Evolutionary conservation across 2,113 vertebrate species (phyloP).

Genomic region (Mungos mungo): DNA sequence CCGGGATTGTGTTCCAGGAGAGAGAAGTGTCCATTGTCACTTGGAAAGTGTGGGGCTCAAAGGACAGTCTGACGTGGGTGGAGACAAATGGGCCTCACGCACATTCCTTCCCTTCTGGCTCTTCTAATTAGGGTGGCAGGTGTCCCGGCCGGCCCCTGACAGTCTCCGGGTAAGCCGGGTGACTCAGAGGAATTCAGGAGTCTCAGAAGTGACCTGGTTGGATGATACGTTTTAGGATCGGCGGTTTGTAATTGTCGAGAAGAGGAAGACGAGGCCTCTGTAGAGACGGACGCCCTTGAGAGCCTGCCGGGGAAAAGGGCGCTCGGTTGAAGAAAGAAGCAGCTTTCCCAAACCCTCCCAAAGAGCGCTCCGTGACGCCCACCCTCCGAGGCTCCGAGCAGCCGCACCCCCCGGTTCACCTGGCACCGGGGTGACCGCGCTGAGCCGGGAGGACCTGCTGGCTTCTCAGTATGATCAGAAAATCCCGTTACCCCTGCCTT

Average conservation of each 20-base stretch:
- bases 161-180: background rate
- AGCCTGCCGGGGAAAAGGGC: background rate
- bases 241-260: background rate
- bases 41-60: background rate
- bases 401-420: background rate
- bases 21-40: background rate
- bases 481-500: background rate
- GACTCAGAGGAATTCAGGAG: background rate
- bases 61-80: background rate
- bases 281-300: too few relatives aligned
- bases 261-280: background rate
- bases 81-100: background rate
- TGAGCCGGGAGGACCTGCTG: background rate
- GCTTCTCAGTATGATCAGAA: background rate
- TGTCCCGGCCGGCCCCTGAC: fast-evolving
- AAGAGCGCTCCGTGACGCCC: fast-evolving
- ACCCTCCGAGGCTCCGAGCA: background rate
- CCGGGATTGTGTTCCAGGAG: background rate
- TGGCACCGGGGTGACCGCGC: background rate
- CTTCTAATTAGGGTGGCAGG: background rate
- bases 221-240: background rate
- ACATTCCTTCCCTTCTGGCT: background rate
- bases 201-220: background rate
- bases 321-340: background rate
- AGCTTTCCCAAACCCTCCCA: background rate